Evolutionary conservation across 35 echinoderm and acorn worm genomes (phyloP), one percentile per base, ranked within the genome.

Genomic region (Strongylocentrotus purpuratus): DNA sequence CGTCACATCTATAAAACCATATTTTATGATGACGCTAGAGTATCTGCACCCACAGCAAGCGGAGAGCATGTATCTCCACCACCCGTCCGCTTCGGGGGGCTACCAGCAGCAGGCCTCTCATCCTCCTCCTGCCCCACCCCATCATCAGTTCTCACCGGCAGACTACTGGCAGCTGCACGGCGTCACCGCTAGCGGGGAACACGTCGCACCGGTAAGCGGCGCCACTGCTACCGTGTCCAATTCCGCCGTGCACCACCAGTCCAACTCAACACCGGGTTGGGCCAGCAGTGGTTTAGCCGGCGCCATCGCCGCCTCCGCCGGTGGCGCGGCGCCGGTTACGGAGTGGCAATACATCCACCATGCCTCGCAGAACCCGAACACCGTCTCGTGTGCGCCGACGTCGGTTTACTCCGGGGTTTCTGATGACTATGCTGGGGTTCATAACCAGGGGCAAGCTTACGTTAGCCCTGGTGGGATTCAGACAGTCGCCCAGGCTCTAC

Each of bases 21-120:
- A 93, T 93, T 93, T 93, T 93, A 93, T 93, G 91, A 93, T 93
- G 91, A 93, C 91, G 14, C 91, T 93, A 5, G 91, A 93, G 91
- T 93, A 50, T 93, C 91, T 93, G 46, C 91, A 93, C 46, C 91
- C 91, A 46, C 91, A 93, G n/a, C 91, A 93, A 33, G 48, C 91
- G 46, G 91, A 93, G 46, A 58, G 48, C 48, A 93, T 93, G 91
- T 93, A 93, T 32, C 46, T 93, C 91, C 47, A 93, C 91, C 87
- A 89, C 87, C 45, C 46, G 11, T 18, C 91, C 87, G 87, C 87
- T 20, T 46, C 87, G 91, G 91, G 91, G 48, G 46, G 31, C 14
- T 93, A 52, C 91, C 91, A 33, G 47, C 91, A 93, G 91, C 91
- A 58, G 28, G 4, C 18, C 46, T 11, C 20, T n/a, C 91, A 93